Percentiles rank a stretch among this genome's conserved stretches.
Conservation (phyloP, 2,888 invertebrate species). For the Esperia sulphurella region DNA sequence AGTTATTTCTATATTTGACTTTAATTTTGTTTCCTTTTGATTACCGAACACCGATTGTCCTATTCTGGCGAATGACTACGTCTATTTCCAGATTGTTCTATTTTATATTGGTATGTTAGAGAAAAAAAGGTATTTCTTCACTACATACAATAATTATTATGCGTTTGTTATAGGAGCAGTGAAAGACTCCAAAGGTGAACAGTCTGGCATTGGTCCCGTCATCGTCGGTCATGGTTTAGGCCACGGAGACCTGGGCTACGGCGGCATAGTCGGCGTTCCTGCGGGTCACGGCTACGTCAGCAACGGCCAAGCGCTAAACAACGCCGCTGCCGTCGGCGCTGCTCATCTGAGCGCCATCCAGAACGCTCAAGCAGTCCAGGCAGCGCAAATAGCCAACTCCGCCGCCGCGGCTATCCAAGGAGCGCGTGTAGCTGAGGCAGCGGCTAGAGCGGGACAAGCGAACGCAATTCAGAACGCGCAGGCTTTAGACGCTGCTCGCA, state of each 20-base stretch:
- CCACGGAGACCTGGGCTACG: constrained; percentile 18
- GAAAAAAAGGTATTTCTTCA: too few relatives aligned
- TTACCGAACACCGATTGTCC: too few relatives aligned
- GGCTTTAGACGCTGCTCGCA: constrained; percentile 61
- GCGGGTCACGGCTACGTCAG: constrained; percentile 30
- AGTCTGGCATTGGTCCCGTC: constrained; percentile 35
- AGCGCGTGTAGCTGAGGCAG: constrained; percentile 62
- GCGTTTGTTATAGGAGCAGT: constrained; percentile 21
- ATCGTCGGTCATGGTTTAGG: constrained; percentile 23
- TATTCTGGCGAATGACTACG: too few relatives aligned
- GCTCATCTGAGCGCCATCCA: constrained; percentile 70
- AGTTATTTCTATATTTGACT: too few relatives aligned
- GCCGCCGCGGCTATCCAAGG: constrained; percentile 70
- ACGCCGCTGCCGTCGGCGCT: constrained; percentile 62
- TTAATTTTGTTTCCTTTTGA: too few relatives aligned
- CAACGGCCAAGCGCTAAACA: constrained; percentile 54
- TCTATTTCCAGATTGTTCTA: too few relatives aligned
- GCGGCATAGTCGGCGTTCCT: constrained; percentile 16
- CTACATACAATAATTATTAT: too few relatives aligned
- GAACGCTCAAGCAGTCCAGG: constrained; percentile 68
- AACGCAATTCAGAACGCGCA: constrained; percentile 68
- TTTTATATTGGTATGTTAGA: too few relatives aligned
- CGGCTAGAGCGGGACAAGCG: constrained; percentile 60
- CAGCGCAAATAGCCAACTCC: constrained; percentile 61
- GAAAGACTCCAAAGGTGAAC: constrained; percentile 39